phyloP scores from a whole-genome alignment of 2,797 vertebrate genomes.

The Argya squamiceps region DNA sequence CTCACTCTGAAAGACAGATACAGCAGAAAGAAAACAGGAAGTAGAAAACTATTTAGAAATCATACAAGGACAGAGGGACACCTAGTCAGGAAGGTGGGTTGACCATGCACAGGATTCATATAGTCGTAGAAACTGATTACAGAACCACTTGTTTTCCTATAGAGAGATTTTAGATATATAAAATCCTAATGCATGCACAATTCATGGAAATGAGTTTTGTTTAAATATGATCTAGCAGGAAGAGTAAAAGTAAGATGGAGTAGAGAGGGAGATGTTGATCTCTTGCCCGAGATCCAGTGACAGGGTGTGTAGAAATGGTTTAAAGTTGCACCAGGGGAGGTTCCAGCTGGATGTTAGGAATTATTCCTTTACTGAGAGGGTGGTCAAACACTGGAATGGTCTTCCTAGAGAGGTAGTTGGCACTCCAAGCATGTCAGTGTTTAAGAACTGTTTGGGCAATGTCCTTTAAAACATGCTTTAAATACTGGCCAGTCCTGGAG shows the following conservation, averaged over 20 bases:
- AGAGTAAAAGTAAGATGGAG: not conserved
- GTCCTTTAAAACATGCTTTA: not conserved
- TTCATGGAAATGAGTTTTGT: not conserved
- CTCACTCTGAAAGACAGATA: not conserved
- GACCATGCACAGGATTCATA: not conserved
- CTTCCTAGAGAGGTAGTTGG: not conserved
- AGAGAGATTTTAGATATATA: not conserved
- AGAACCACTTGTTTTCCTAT: not conserved
- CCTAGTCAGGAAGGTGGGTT: not conserved
- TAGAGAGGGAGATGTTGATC: not conserved
- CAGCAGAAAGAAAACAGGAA: not conserved
- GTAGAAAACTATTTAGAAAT: not conserved
- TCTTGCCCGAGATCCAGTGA: not conserved
- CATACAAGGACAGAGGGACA: not conserved
- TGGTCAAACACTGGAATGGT: not conserved
- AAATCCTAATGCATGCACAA: not conserved
- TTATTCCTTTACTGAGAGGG: not conserved
- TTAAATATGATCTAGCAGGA: not conserved
- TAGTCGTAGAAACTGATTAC: not conserved
- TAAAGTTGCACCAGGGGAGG: not conserved
- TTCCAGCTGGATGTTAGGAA: not conserved
- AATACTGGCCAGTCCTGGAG: not conserved
- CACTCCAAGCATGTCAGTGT: not conserved
- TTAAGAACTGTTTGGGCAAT: not conserved
- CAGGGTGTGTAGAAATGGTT: not conserved